Evolutionary conservation across 2,113 vertebrate species (phyloP).

Genomic region (Muscicapa adusta): DNA sequence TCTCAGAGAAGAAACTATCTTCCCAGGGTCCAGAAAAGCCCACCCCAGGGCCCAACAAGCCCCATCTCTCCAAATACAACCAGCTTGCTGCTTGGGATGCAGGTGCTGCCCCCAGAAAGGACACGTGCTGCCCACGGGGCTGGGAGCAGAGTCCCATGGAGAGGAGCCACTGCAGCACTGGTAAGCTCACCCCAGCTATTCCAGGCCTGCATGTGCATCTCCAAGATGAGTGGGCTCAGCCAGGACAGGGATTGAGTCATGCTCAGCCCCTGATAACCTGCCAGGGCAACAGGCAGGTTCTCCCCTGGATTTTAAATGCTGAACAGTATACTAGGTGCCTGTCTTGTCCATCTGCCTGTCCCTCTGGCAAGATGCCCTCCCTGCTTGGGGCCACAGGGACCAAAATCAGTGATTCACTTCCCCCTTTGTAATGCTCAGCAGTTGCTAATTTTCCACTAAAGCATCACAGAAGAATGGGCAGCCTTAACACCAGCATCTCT

Average conservation of each 20-base stretch:
- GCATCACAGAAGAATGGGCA: constrained; percentile 50
- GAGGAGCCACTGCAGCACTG: neutral
- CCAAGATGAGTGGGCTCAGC: neutral
- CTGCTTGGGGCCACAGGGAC: constrained; percentile 14
- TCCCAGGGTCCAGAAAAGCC: neutral
- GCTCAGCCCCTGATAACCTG: constrained; percentile 34
- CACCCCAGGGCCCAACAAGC: neutral
- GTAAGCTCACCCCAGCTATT: neutral
- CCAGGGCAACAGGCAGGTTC: constrained; percentile 11
- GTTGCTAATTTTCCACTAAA: constrained; percentile 65
- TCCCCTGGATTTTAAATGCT: neutral
- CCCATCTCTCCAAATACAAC: neutral
- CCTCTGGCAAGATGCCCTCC: constrained; percentile 23
- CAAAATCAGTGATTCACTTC: constrained; percentile 60
- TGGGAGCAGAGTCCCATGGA: neutral
- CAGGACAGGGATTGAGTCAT: constrained; percentile 8
- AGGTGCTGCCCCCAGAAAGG: neutral
- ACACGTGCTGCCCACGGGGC: rapidly evolving
- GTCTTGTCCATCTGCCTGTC: neutral
- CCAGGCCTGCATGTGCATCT: neutral
- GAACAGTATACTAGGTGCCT: neutral
- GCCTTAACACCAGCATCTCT: constrained; percentile 17
- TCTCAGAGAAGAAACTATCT: neutral
- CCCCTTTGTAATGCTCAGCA: constrained; percentile 49
- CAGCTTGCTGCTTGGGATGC: neutral